Base-by-base conservation (phyloP, 1,140 invertebrate species). In the Heliothis subflexa region DNA sequence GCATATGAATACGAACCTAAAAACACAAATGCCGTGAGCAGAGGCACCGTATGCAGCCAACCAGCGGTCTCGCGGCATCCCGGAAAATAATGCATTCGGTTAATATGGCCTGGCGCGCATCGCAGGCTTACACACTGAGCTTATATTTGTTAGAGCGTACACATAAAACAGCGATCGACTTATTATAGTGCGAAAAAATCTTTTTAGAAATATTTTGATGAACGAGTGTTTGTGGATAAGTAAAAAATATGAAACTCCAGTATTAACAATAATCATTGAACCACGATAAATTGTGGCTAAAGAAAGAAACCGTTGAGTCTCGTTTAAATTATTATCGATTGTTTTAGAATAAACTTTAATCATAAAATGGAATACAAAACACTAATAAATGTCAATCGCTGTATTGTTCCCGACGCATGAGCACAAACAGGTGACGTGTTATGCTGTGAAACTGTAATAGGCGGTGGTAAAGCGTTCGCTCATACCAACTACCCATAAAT, bases 1-100 rank as follows among this genome's bases (percentile, higher is more conserved):
- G 91, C 88, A 68, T 64, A 68, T 72, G 85, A 40, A 73, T 94
- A 94, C 93, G 83, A 93, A 94, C 93, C 93, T 94, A 94, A 94
- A 68, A 93, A 94, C 33, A 86, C 86, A 94, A 90, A 91, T 93
- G 86, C 86, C 90, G 93, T 94, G 92, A 94, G 92, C 90, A 94
- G 91, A 92, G 93, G 90, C 89, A 92, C 92, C 92, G 93, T 83
- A 83, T 80, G 82, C 88, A 86, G 88, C 89, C 87, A 87, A 83
- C 84, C 90, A 85, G 89, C 89, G 84, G 49, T 76, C 90, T 91
- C 92, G 89, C 84, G 80, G 87, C 71, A 77, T 80, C 85, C 91
- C 91, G 89, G 91, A 91, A 92, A 94, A 92, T 83, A 94, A 93
- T 70, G 89, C 86, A 90, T 88, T 88, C 80, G 78, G 88, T 92